A percentile compares a stretch with the other conserved stretches of the same genome.
Evolutionary conservation across 1,140 invertebrate genomes (phyloP).

Genomic region (Philaenus spumarius): DNA sequence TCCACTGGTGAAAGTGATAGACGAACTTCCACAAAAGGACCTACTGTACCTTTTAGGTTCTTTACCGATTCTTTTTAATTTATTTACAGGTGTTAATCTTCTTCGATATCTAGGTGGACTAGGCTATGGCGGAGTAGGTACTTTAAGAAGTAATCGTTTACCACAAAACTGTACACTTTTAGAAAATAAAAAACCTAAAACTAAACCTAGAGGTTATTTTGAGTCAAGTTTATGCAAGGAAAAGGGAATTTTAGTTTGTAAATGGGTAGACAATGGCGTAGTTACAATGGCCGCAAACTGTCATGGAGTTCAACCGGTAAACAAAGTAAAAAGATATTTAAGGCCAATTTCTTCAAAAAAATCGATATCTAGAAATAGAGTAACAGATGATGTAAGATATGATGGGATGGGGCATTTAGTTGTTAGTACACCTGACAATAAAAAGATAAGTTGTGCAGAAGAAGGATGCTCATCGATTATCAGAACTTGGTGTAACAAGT

Average conservation of each 20-base stretch:
- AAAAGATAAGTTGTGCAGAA: constrained; percentile 13
- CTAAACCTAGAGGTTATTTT: constrained; percentile 21
- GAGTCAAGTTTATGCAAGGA: constrained; percentile 3
- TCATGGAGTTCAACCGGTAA: no score
- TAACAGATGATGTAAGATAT: constrained; percentile 2
- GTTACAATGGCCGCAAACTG: constrained; percentile 5
- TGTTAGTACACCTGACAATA: no score
- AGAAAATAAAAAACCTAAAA: no score
- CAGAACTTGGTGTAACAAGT: constrained; percentile 16
- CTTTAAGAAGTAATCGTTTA: no score
- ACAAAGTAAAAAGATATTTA: constrained; percentile 12
- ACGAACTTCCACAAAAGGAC: constrained; percentile 21
- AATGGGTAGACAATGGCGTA: constrained; percentile 17
- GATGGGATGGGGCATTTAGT: constrained; percentile 12
- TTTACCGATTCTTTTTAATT: constrained; percentile 31
- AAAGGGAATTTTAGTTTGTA: constrained; percentile 12
- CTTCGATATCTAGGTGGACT: constrained; percentile 22
- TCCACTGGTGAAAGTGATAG: constrained; percentile 28
- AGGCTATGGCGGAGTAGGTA: constrained; percentile 23
- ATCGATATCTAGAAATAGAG: neutral
- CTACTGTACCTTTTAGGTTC: constrained; percentile 17
- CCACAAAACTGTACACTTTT: constrained; percentile 21
- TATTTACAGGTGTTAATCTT: constrained; percentile 30
- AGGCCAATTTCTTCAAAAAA: neutral
- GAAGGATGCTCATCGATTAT: no score